Evolutionary conservation across 2,113 vertebrate species (phyloP), one percentile per base, ranked within the genome.

Genomic region (Oostethus manadensis): DNA sequence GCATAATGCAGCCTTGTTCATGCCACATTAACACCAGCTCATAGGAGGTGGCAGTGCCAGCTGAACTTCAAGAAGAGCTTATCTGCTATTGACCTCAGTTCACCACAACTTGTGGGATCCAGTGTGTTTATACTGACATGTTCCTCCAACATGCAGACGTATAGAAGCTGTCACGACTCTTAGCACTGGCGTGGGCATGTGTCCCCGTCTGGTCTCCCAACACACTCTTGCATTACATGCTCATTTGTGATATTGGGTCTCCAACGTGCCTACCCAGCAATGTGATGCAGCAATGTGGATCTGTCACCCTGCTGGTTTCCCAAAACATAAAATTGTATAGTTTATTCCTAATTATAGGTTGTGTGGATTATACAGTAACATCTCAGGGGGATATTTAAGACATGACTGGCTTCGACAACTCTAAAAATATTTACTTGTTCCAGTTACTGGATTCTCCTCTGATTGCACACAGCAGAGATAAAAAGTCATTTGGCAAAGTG

Each of bases 61-160:
- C 82, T 89, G 66, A 89, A 84, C 77, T 68, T 88, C 83, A 84
- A 88, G 88, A 88, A 89, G 85, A 77, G 71, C 70, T 72, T 76
- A 77, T 67, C 38, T 50, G 74, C 80, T 68, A 80, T 87, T 87
- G 81, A 86, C 74, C 55, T 66, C 45, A 88, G 74, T 7, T 1
- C 44, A 80, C 77, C 87, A 77, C 88, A 89, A 79, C 83, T 76
- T 84, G 88, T 84, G 89, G 81, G 82, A 93, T 94, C 88, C 73
- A 22, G 87, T 81, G 89, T 86, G 92, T 92, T 90, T 92, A 92
- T 92, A 93, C 8, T 93, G 89, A 84, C 80, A 86, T 92, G 89
- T 93, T 91, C 90, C 87, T 13, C 38, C 89, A 83, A 85, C 84
- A 76, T 85, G 90, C 89, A 79, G 77, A 79, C 67, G 71, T 70